Evolutionary conservation across 2,797 vertebrate species (phyloP).

Genomic region (Sus cebifrons): DNA sequence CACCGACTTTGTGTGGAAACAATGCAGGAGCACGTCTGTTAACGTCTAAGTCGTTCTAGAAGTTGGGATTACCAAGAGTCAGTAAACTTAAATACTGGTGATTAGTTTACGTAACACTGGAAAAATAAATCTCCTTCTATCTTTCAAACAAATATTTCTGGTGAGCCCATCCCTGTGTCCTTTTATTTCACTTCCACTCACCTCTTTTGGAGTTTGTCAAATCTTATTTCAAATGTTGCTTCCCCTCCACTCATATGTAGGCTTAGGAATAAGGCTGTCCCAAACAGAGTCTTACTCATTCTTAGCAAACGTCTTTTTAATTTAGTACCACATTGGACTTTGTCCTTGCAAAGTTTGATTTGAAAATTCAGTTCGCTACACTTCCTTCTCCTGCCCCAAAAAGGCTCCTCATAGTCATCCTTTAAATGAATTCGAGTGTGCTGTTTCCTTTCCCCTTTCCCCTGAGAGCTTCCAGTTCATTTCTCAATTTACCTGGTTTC

Average conservation of each 20-base stretch:
- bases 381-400: background rate
- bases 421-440: background rate
- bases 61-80: conserved; percentile 80
- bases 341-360: background rate
- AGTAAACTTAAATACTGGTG: conserved; percentile 82
- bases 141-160: conserved; percentile 82
- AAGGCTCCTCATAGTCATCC: background rate
- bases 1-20: conserved; percentile 70
- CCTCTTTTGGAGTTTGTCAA: conserved; percentile 67
- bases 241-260: background rate
- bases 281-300: background rate
- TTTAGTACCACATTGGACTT: background rate
- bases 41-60: conserved; percentile 78
- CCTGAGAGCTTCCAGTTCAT: background rate
- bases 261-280: background rate
- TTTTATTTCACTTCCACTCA: conserved; percentile 76
- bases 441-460: background rate
- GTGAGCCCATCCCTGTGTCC: conserved; percentile 72
- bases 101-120: conserved; percentile 83
- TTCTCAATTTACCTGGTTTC: conserved; percentile 48
- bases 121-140: conserved; percentile 81
- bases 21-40: conserved; percentile 70
- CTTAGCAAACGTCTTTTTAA: conserved; percentile 34
- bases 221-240: conserved; percentile 61
- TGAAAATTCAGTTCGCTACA: conserved; percentile 43